These are phyloP conservation scores for Lymantria dispar DNA, from an alignment of 2,888 invertebrate species.

Conservation along the genomic window DNA sequence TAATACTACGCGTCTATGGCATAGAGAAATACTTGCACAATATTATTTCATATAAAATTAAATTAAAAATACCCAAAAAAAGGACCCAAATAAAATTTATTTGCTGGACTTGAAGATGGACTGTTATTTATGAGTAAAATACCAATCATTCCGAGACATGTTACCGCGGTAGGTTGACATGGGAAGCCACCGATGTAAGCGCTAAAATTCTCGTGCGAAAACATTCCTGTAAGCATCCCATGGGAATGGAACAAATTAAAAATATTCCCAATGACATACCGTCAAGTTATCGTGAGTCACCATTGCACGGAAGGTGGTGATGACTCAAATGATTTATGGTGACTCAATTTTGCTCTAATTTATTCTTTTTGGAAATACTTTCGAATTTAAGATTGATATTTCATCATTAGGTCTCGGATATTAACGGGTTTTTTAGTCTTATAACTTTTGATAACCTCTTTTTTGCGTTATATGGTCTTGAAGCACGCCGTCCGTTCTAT, in stretches of 20 bases:
- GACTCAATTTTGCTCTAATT: slow-evolving; percentile 18
- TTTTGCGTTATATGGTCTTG: no score
- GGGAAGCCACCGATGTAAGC: slow-evolving; percentile 45
- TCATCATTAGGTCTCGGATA: no score
- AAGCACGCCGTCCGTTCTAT: no score
- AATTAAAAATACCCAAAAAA: neutral
- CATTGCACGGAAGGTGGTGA: slow-evolving; percentile 10
- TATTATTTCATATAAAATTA: neutral
- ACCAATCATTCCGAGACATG: slow-evolving; percentile 36
- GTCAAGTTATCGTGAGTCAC: slow-evolving; percentile 19
- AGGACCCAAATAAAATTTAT: slow-evolving; percentile 1
- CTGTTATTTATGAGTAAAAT: slow-evolving; percentile 33
- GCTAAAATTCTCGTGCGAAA: slow-evolving; percentile 53
- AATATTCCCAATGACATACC: slow-evolving; percentile 24
- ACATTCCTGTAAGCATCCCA: slow-evolving; percentile 50
- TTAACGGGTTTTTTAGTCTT: no score
- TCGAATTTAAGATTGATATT: slow-evolving; percentile 6
- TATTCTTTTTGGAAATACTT: slow-evolving; percentile 20
- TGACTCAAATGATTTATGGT: slow-evolving; percentile 32
- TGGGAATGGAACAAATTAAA: slow-evolving; percentile 72
- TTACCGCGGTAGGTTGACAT: slow-evolving; percentile 55
- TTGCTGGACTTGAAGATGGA: neutral
- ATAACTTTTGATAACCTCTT: no score
- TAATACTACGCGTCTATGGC: no score
- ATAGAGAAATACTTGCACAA: no score